Evolutionary conservation across 2,113 vertebrate genomes (phyloP).

Genomic region (Struthidea cinerea): DNA sequence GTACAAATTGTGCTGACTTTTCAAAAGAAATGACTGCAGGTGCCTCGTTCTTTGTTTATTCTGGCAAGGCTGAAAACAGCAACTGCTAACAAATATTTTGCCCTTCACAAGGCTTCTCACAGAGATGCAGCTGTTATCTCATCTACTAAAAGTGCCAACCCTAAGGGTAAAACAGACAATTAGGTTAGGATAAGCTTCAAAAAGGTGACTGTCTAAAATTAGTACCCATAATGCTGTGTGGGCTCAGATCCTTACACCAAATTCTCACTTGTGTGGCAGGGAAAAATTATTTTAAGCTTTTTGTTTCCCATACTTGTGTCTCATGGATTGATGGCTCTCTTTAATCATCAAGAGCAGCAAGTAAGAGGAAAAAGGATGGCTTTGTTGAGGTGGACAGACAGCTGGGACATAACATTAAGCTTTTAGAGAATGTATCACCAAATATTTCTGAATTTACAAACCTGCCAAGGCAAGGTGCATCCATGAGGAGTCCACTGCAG

Average conservation of each 20-base stretch:
- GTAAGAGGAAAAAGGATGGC: background rate
- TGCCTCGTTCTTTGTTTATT: conserved; percentile 47
- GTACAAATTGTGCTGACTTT: conserved; percentile 45
- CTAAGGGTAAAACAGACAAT: conserved; percentile 45
- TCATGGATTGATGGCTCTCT: background rate
- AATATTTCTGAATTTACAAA: background rate
- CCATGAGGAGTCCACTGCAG: background rate
- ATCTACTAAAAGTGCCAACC: conserved; percentile 38
- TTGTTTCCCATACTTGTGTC: background rate
- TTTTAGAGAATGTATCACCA: background rate
- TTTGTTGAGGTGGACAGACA: background rate
- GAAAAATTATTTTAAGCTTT: background rate
- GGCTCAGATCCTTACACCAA: background rate
- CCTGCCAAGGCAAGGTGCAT: background rate
- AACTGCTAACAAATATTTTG: conserved; percentile 53
- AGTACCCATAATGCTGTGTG: background rate
- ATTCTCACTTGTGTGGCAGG: background rate
- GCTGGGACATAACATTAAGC: background rate
- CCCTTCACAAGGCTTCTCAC: conserved; percentile 50
- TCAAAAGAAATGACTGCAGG: conserved; percentile 49
- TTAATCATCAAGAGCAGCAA: background rate
- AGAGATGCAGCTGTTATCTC: conserved; percentile 58
- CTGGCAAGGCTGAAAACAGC: conserved; percentile 61
- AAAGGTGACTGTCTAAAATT: conserved; percentile 36
- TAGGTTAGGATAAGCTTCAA: conserved; percentile 41